phyloP scores from a whole-genome alignment of 1,140 invertebrate genomes.

The Drosophila dunni region DNA sequence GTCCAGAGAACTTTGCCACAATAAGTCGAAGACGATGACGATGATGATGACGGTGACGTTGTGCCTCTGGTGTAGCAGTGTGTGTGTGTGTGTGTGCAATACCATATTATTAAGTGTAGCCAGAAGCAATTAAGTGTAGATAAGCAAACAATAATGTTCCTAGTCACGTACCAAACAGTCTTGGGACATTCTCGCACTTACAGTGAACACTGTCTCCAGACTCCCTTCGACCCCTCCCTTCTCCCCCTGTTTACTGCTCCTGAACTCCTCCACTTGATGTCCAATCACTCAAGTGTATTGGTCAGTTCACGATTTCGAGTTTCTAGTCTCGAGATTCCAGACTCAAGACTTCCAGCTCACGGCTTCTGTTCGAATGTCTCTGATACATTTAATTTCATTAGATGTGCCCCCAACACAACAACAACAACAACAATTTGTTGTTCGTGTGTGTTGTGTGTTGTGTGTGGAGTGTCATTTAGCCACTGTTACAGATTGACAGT shows the following conservation, averaged over 20 bases:
- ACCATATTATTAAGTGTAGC: constrained; percentile 84
- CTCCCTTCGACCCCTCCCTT: background rate
- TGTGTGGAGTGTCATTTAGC: constrained; percentile 4
- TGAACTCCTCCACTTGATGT: constrained; percentile 37
- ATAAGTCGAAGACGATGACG: constrained; percentile 45
- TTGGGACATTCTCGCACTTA: constrained; percentile 71
- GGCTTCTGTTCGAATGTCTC: constrained; percentile 30
- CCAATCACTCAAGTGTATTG: constrained; percentile 69
- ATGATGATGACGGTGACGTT: constrained; percentile 61
- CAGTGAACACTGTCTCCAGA: background rate
- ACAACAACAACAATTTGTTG: constrained; percentile 23
- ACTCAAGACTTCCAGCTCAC: background rate
- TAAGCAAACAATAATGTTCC: constrained; percentile 84
- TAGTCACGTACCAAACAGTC: constrained; percentile 73
- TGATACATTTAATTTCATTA: constrained; percentile 72
- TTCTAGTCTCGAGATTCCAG: too few relatives aligned
- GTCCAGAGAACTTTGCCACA: constrained; percentile 29
- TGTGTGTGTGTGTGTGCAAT: constrained; percentile 40
- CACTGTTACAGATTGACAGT: constrained; percentile 6
- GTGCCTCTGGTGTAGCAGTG: constrained; percentile 44
- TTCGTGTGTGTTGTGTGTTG: constrained; percentile 16
- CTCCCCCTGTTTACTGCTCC: background rate
- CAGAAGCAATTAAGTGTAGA: constrained; percentile 84
- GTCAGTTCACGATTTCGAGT: constrained; percentile 31
- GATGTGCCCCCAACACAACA: constrained; percentile 15